Conservation (phyloP, 23 tunicate species). For the Clavelina lepadiformis region DNA sequence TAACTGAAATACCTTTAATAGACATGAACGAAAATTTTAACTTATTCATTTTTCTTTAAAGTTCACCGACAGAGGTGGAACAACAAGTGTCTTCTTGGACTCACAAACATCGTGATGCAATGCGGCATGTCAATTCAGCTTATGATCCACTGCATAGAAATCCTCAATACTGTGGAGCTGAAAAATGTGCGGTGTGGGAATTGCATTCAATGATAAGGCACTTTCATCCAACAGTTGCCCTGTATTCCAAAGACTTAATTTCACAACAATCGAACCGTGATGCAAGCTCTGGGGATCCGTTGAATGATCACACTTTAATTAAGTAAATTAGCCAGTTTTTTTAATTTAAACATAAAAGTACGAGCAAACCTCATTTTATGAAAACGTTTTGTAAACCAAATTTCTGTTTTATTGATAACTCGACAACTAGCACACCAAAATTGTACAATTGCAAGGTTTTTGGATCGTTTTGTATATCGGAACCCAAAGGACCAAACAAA, state of each 20-base stretch:
- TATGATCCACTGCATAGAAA: conserved; percentile 58
- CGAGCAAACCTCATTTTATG: too few species aligned
- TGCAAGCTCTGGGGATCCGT: conserved; percentile 55
- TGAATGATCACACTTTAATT: conserved; percentile 64
- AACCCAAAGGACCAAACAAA: conserved; percentile 55
- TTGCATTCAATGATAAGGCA: conserved; percentile 41
- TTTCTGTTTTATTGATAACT: too few species aligned
- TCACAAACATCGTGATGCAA: conserved; percentile 34
- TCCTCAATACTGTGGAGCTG: conserved; percentile 57
- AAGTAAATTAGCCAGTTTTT: conserved; percentile 20
- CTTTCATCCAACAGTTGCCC: conserved; percentile 70
- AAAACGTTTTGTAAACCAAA: too few species aligned
- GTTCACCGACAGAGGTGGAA: not conserved
- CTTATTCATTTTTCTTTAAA: too few species aligned
- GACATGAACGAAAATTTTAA: too few species aligned
- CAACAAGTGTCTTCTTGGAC: conserved; percentile 42
- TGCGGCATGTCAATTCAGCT: not conserved
- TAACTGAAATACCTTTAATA: too few species aligned
- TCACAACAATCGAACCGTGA: conserved; percentile 11
- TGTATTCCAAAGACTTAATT: conserved; percentile 37
- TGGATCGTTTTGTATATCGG: conserved; percentile 89
- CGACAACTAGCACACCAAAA: too few species aligned
- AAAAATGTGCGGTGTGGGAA: conserved; percentile 65
- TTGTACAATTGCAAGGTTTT: conserved; percentile 46
- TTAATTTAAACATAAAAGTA: not conserved